Evolutionary conservation across 2,113 vertebrate species (phyloP), one percentile per base, ranked within the genome.

Genomic region (Ornithorhynchus anatinus): DNA sequence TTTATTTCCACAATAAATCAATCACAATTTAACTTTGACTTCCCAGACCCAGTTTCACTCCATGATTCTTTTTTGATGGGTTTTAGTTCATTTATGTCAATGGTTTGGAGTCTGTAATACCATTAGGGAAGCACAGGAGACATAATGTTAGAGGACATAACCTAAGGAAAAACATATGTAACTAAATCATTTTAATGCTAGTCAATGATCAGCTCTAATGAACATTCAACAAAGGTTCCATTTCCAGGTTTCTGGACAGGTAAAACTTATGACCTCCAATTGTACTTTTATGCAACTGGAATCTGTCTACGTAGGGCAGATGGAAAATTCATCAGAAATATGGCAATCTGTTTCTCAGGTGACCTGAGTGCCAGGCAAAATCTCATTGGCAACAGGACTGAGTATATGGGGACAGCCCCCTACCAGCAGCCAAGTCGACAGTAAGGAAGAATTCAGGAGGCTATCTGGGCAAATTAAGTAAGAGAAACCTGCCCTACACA

Each of bases 371-470:
- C 52, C 29, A 7, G 35, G 42, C 31, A 69, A 51, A 23, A 63
- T 33, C 15, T 25, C 63, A 58, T 44, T 64, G 80, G 19, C 59
- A 47, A 8, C 1, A 59, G 8, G 22, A 77, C 65, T 0, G 25
- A 4, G 62, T 60, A 50, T 69, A 39, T 6, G 9, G 40, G 29
- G 17, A 23, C n/a, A 14, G 2, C 52, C 5, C 8, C 32, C 5
- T 69, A 65, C 73, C 57, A 42, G 13, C 2, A 33, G 32, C 32
- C 38, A 69, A 44, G 76, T 38, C 0, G 37, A 39, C 63, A 74
- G 15, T 19, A 84, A 72, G 62, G 45, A 7, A 59, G 16, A 72
- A 67, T 58, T 81, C 15, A 61, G 72, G 27, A 64, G 72, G 32
- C 11, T 64, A 73, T 43, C 50, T n/a, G n/a, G 15, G n/a, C 40